Evolutionary conservation across 2,888 invertebrate genomes (phyloP).

Genomic region (Netelia inedita): DNA sequence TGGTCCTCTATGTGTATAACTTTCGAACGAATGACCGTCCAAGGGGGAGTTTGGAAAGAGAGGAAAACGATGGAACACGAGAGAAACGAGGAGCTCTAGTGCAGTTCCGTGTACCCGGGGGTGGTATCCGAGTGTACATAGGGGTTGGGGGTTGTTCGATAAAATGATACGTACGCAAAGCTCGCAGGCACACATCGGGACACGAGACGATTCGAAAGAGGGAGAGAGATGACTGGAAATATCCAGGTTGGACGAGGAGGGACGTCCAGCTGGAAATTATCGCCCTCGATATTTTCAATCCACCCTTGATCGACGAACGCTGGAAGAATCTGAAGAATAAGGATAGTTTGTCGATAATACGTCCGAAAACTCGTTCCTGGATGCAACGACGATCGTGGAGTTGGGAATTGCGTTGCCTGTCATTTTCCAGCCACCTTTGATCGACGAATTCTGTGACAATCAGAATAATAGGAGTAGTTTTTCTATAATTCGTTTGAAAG

Average conservation of each 20-base stretch:
- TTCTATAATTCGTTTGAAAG: too few relatives aligned
- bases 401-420: too few relatives aligned
- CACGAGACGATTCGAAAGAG: neutral
- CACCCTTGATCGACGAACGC: too few relatives aligned
- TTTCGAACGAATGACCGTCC: neutral
- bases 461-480: too few relatives aligned
- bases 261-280: too few relatives aligned
- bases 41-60: conserved; percentile 34
- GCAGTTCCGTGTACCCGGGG: neutral
- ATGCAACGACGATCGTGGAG: too few relatives aligned
- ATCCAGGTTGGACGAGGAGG: neutral
- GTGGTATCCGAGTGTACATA: neutral
- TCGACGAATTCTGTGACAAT: too few relatives aligned
- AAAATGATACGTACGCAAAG: conserved; percentile 20
- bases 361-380: too few relatives aligned
- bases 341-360: too few relatives aligned
- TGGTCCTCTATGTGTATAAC: conserved; percentile 6
- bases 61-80: conserved; percentile 33
- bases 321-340: too few relatives aligned
- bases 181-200: conserved; percentile 5
- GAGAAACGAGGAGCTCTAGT: conserved; percentile 38
- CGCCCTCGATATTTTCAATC: too few relatives aligned
- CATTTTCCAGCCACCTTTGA: too few relatives aligned
- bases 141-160: conserved; percentile 6
- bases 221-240: neutral